Percentiles rank a stretch among this genome's conserved stretches.
Evolutionary conservation across 1,140 invertebrate genomes (phyloP).

Genomic region (Meteorus sp.): DNA sequence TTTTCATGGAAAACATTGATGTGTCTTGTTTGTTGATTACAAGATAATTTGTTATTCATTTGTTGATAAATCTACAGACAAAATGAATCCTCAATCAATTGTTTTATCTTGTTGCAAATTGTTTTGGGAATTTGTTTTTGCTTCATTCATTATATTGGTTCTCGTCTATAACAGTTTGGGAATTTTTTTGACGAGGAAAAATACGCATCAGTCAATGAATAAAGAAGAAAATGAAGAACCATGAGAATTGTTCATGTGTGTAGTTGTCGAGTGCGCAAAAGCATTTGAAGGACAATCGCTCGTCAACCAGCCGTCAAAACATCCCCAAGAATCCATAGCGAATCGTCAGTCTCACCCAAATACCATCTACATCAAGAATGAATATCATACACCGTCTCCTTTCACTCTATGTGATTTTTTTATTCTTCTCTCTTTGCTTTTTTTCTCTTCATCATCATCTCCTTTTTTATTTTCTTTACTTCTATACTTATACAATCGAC

Average conservation of each 20-base stretch:
- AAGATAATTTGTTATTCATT: constrained; percentile 1
- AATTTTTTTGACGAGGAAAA: background rate
- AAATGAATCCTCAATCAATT: too few relatives aligned
- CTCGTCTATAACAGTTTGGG: too few relatives aligned
- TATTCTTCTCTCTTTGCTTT: background rate
- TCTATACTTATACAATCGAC: too few relatives aligned
- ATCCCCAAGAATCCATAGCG: constrained; percentile 55
- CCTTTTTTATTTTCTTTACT: background rate
- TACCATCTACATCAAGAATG: too few relatives aligned
- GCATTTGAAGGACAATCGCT: constrained; percentile 52
- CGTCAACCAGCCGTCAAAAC: constrained; percentile 58
- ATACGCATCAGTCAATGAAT: background rate
- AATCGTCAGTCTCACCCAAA: constrained; percentile 49
- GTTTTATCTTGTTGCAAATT: too few relatives aligned
- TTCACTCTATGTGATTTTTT: background rate
- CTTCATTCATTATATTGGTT: too few relatives aligned
- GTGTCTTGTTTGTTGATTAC: constrained; percentile 2
- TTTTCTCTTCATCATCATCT: background rate
- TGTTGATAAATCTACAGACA: too few relatives aligned
- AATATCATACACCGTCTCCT: too few relatives aligned
- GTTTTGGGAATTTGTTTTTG: too few relatives aligned
- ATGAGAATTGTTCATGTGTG: constrained; percentile 36
- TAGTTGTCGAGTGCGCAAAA: too few relatives aligned
- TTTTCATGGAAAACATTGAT: too few relatives aligned
- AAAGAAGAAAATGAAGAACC: constrained; percentile 19